Evolutionary conservation across 2,888 invertebrate genomes (phyloP).

Genomic region (Dynastes grantii): DNA sequence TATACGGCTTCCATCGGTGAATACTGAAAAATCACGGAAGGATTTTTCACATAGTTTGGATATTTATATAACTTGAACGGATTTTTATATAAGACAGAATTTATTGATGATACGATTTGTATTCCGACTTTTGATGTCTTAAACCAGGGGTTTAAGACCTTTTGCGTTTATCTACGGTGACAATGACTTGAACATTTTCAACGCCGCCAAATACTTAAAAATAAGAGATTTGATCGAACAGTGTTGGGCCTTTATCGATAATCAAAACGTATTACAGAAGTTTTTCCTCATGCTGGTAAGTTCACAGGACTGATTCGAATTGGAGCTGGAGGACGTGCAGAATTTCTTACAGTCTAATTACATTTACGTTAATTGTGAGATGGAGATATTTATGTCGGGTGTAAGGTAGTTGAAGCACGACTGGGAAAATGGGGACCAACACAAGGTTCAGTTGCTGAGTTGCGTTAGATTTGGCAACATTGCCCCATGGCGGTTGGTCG

Average conservation of each 20-base stretch:
- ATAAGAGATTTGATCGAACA: slow-evolving; percentile 85
- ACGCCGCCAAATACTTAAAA: slow-evolving; percentile 80
- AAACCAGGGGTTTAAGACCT: too few relatives aligned
- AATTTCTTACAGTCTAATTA: slow-evolving; percentile 81
- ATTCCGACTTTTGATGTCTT: too few relatives aligned
- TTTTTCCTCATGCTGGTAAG: slow-evolving; percentile 86
- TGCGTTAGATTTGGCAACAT: slow-evolving; percentile 86
- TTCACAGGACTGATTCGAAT: slow-evolving; percentile 80
- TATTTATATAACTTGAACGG: slow-evolving; percentile 17
- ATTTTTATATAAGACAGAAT: neutral
- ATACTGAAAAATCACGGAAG: too few relatives aligned
- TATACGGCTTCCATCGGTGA: too few relatives aligned
- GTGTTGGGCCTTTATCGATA: slow-evolving; percentile 84
- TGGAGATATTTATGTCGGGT: slow-evolving; percentile 86
- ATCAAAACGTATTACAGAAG: slow-evolving; percentile 79
- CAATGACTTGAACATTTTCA: slow-evolving; percentile 82
- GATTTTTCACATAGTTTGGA: neutral
- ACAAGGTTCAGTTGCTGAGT: slow-evolving; percentile 77
- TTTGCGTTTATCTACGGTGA: slow-evolving; percentile 67
- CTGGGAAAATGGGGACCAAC: slow-evolving; percentile 76
- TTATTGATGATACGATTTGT: too few relatives aligned
- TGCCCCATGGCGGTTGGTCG: slow-evolving; percentile 86
- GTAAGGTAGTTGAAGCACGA: slow-evolving; percentile 85
- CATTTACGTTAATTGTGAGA: slow-evolving; percentile 83
- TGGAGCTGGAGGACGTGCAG: slow-evolving; percentile 79